Base-by-base conservation (phyloP, 2,888 invertebrate species). In the Lithophane socia region DNA sequence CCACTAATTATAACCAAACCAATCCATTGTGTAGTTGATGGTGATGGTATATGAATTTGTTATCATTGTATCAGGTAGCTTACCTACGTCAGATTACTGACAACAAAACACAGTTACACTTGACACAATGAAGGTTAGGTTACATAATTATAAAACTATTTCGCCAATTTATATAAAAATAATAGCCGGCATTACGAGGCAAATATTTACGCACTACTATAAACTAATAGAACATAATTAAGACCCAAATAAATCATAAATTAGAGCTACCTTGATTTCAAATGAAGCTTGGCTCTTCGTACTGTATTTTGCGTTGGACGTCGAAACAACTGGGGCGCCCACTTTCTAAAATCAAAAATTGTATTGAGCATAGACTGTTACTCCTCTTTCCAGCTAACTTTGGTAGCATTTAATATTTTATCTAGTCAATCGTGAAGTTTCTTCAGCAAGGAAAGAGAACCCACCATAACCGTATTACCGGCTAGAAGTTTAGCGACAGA, bases 231-330 rank as follows among this genome's bases (percentile, higher is more conserved):
- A 66, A 61, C 29, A 49, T 42, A 66, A n/a, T 58, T 54, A 37
- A 12, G 8, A 75, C 68, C n/a, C n/a, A 58, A 54, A 78, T 72
- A 66, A 7, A 68, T 44, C 29, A 29, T 56, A 63, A 73, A 85
- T 69, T 61, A 63, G 56, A 80, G 61, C 69, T 91, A 97, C 97
- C 96, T 97, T 96, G 16, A 97, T 97, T 93, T 97, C 97, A 89
- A 97, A 97, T 18, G 95, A 94, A 10, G 97, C 97, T 92, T 98
- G 97, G 12, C 97, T 97, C 82, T 97, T 97, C 85, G 95, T 94
- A 89, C 96, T 96, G 92, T 97, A 98, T 89, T 97, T 97, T 84
- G 95, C 96, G 87, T 97, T 97, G 73, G 93, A 88, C n/a, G 92
- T 89, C 61, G 92, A 82, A 66, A 91, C 90, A 82, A 91, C 92